Conservation (phyloP, 2,113 vertebrate genomes). For the Dromaius novaehollandiae region DNA sequence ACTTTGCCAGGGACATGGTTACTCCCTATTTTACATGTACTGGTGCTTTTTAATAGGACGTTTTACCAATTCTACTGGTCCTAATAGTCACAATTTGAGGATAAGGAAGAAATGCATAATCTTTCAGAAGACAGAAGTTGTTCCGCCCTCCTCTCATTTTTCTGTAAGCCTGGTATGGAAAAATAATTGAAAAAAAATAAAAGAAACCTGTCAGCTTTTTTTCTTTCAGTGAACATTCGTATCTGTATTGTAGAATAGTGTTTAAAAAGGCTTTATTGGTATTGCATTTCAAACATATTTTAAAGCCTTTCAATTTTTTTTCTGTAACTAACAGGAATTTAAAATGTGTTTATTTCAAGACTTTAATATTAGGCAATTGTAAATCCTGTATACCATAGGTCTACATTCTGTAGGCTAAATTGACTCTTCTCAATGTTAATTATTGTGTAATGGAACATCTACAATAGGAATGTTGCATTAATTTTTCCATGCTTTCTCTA, state of each 20-base stretch:
- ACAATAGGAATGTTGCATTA: accelerated
- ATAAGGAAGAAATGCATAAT: not conserved
- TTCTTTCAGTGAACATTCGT: not conserved
- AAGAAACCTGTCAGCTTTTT: not conserved
- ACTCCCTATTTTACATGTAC: not conserved
- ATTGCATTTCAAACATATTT: not conserved
- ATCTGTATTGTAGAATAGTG: not conserved
- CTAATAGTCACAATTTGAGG: not conserved
- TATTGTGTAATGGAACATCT: not conserved
- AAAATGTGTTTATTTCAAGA: not conserved
- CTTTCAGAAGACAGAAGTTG: not conserved
- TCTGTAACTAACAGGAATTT: not conserved
- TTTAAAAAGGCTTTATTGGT: not conserved
- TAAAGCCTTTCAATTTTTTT: not conserved
- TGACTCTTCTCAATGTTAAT: not conserved
- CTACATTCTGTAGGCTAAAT: not conserved
- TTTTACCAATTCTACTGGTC: not conserved
- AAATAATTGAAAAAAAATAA: not conserved
- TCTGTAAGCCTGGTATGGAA: not conserved
- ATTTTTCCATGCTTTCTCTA: not conserved
- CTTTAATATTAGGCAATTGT: not conserved
- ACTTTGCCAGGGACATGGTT: not conserved
- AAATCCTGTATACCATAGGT: not conserved
- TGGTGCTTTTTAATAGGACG: not conserved
- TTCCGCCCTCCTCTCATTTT: not conserved